phyloP scores from a whole-genome alignment of 2,888 invertebrate genomes.

The Sinelater perroti region DNA sequence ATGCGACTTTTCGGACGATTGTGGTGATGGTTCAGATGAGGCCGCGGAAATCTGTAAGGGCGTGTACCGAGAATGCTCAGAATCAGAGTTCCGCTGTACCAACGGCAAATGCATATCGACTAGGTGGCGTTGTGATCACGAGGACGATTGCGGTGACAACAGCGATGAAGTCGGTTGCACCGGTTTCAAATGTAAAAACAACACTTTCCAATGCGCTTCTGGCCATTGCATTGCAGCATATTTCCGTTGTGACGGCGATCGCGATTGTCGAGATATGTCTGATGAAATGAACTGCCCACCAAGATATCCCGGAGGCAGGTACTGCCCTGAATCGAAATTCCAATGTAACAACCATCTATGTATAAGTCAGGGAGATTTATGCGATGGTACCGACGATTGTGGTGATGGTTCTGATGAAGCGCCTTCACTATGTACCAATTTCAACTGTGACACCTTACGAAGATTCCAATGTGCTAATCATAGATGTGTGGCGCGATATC shows the following conservation, averaged over 20 bases:
- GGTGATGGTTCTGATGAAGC: conserved; percentile 92
- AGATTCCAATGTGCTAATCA: conserved; percentile 92
- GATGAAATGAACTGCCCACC: conserved; percentile 92
- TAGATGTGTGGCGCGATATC: conserved; percentile 85
- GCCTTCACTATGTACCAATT: conserved; percentile 79
- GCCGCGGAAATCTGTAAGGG: conserved; percentile 81
- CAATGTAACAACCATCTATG: conserved; percentile 93
- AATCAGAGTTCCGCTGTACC: conserved; percentile 85
- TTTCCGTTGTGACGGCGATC: conserved; percentile 88
- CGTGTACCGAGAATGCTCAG: conserved; percentile 88
- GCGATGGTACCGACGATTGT: conserved; percentile 94
- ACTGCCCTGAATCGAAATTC: conserved; percentile 89
- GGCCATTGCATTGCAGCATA: conserved; percentile 93
- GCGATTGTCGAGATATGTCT: conserved; percentile 88
- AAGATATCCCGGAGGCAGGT: conserved; percentile 74
- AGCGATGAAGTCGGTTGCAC: conserved; percentile 88
- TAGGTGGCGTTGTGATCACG: conserved; percentile 94
- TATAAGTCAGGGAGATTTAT: conserved; percentile 87
- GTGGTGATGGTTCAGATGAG: conserved; percentile 94
- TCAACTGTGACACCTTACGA: conserved; percentile 83
- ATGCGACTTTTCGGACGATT: conserved; percentile 97
- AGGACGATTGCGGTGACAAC: conserved; percentile 96
- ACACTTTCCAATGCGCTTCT: conserved; percentile 90
- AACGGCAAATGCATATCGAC: conserved; percentile 93
- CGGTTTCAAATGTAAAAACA: conserved; percentile 86